These are phyloP conservation scores for Notarius lentiginosus DNA, from an alignment of 2,113 vertebrate genomes.

Conservation along the genomic window DNA sequence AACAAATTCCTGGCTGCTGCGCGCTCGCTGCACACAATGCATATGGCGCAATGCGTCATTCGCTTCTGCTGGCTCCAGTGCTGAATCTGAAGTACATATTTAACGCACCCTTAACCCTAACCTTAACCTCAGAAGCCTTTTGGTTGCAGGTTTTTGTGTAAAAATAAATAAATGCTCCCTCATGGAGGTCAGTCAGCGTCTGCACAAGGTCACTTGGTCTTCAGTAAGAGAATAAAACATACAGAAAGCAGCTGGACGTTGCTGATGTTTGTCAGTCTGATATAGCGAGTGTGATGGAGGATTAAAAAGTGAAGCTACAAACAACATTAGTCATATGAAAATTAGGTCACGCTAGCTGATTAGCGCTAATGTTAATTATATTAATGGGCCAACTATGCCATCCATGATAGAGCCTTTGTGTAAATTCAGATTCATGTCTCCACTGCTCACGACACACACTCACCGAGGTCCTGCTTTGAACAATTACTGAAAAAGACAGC, in stretches of 20 bases:
- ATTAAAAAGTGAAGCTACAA: conserved; percentile 11
- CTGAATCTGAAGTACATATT: no score
- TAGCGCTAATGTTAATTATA: conserved; percentile 43
- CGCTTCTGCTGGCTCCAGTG: no score
- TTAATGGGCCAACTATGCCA: conserved; percentile 40
- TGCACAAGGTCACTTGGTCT: background rate
- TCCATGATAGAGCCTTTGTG: background rate
- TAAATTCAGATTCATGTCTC: background rate
- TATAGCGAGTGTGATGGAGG: background rate
- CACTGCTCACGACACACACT: background rate
- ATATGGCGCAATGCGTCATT: no score
- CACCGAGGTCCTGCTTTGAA: background rate
- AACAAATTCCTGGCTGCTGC: no score
- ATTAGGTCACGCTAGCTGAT: conserved; percentile 43
- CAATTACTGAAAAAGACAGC: background rate
- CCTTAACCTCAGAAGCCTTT: background rate
- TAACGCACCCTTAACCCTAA: background rate
- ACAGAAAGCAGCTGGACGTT: background rate
- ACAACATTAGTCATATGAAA: conserved; percentile 30
- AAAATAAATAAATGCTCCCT: no score
- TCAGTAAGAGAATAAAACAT: background rate
- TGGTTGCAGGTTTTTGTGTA: no score
- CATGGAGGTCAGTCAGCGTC: background rate
- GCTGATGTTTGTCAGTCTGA: background rate
- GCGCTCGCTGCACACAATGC: no score